Base-by-base conservation (phyloP, 2,888 invertebrate genomes). In the Hesperia comma region DNA sequence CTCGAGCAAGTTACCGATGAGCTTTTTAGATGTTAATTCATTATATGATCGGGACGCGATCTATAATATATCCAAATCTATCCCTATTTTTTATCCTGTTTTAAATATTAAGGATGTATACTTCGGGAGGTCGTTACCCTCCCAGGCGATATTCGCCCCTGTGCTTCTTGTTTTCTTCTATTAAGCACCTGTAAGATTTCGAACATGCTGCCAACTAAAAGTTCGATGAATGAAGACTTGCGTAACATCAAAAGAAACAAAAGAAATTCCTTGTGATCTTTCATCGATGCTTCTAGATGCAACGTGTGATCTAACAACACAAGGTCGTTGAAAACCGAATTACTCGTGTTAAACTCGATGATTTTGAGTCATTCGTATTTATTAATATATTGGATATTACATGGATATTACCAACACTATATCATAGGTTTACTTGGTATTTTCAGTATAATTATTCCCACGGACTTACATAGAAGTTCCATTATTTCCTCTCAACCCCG, bases 41-140 rank as follows among this genome's bases (percentile, higher is more conserved):
- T 62, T 75, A 71, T 70, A 76, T 70, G 64, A 60, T 68, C 71
- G 72, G 75, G 76, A 77, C 74, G 69, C 75, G 75, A 71, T 75
- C 82, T 83, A 80, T 87, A 86, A 81, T 86, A 86, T 88, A 90
- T 88, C 92, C 92, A 91, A 90, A 81, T 90, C 89, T 90, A 90
- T 88, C 85, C 91, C 92, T 92, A 91, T 92, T 92, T 92, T 92
- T 92, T 92, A 92, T 85, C 88, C 92, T 91, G 84, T 92, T 92
- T 91, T 90, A 86, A 87, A 87, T 85, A 84, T 89, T 92, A 92
- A 90, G 90, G 80, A 85, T 87, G 80, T 89, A 90, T 88, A 88
- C 81, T 87, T 88, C 82, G 71, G 76, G 81, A 84, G 83, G 82
- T 75, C 72, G 64, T 73, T 79, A 76, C 75, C 83, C 85, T 85